Conservation (phyloP, 1,140 invertebrate species). For the Ruditapes philippinarum region DNA sequence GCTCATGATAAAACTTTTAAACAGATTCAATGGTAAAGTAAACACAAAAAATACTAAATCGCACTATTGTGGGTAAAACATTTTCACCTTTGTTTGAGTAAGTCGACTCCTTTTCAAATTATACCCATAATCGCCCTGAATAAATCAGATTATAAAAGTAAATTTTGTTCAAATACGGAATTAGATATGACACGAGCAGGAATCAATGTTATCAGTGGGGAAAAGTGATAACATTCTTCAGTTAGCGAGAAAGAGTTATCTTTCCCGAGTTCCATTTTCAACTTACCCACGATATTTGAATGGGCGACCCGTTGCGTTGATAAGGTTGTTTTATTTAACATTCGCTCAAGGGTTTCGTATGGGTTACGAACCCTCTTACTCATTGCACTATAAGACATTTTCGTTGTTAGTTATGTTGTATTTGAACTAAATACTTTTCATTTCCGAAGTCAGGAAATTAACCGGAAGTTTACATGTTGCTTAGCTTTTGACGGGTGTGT, state of each 20-base stretch:
- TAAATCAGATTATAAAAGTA: slow-evolving; percentile 36
- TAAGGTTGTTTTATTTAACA: slow-evolving; percentile 63
- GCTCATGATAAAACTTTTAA: background rate
- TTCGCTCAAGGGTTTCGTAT: slow-evolving; percentile 62
- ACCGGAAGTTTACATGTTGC: slow-evolving; percentile 68
- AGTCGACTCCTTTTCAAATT: background rate
- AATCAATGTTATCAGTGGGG: background rate
- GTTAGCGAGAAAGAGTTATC: background rate
- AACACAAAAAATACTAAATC: background rate
- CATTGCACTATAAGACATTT: slow-evolving; percentile 61
- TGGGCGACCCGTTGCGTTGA: slow-evolving; percentile 60
- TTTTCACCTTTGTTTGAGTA: slow-evolving; percentile 20
- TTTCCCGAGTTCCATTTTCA: background rate
- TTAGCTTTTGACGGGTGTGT: slow-evolving; percentile 34
- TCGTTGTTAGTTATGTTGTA: background rate
- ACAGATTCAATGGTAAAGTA: background rate
- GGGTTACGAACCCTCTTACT: slow-evolving; percentile 40
- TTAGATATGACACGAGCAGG: background rate
- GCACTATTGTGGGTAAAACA: background rate
- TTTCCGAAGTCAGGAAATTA: slow-evolving; percentile 15
- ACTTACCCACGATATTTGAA: slow-evolving; percentile 62
- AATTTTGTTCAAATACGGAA: slow-evolving; percentile 8
- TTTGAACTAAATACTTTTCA: background rate
- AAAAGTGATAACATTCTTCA: background rate
- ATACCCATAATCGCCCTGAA: background rate